Base-by-base conservation (phyloP, 2,113 vertebrate genomes). In the Bubalus kerabau region DNA sequence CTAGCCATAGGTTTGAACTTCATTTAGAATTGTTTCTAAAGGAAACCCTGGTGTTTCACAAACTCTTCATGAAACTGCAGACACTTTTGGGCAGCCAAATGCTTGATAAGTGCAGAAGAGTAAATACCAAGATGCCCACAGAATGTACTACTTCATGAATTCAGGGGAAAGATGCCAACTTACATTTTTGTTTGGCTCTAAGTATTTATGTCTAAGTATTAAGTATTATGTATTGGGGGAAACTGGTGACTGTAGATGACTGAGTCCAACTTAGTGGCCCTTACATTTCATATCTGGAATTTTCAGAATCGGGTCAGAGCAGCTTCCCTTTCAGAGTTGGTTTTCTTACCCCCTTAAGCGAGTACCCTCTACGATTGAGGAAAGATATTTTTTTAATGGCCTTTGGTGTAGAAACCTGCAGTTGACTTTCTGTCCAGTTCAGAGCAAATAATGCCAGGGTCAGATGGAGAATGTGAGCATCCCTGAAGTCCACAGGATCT, bases 251-350 rank as follows among this genome's bases (percentile, higher is more conserved):
- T 89, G 86, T 82, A 62, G 71, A 60, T 80, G 19, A 71, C 56
- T 64, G 85, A 71, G 64, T 92, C 30, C n/a, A 67, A 71, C 23
- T 89, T 95, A 90, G 90, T 97, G 93, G 84, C 60, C 91, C 86
- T 96, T 97, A 88, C 0, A 59, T 2, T 64, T 93, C 90, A 97
- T 94, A 97, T 90, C 88, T 90, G 85, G 93, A 98, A 95, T 93
- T 48, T 94, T 98, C 91, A 97, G 92, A 95, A 94, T 96, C 32
- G 57, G 62, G 85, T 24, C 74, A 97, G 95, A 97, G 95, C 96
- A 97, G 96, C 93, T 98, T 98, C 97, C 85, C 91, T 96, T 96
- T 97, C n/a, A 96, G 96, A 97, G 90, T 93, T 97, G 97, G 82
- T 90, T 95, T 97, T 67, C 36, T 83, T 14, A 4, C 23, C n/a